Conservation (phyloP, 2,888 invertebrate species). For the Lepidochitona cinerea region DNA sequence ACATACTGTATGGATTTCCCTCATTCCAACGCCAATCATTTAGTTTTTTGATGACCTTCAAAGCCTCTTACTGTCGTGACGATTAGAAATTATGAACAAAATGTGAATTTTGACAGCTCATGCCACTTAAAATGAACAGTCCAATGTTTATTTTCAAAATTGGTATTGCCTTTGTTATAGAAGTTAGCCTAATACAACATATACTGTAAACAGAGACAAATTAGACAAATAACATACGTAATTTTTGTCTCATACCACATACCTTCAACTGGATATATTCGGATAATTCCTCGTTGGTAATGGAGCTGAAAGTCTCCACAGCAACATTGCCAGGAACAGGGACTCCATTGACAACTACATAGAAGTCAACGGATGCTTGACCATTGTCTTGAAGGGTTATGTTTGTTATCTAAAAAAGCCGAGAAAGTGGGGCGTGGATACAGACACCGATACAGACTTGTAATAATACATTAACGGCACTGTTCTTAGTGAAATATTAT, state of each 20-base stretch:
- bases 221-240: background rate
- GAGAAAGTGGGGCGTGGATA: background rate
- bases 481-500: no score
- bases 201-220: background rate
- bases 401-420: background rate
- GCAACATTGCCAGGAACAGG: background rate
- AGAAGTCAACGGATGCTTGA: background rate
- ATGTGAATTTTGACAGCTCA: no score
- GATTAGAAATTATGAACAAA: no score
- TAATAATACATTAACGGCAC: no score
- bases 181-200: background rate
- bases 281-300: background rate
- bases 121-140: no score
- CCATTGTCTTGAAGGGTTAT: background rate
- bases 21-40: no score
- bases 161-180: no score
- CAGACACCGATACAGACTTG: no score
- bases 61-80: no score
- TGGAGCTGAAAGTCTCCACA: background rate
- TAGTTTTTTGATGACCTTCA: no score
- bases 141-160: no score
- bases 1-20: no score
- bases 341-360: background rate
- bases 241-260: background rate
- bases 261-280: background rate